Conservation (phyloP, 2,797 vertebrate species). For the Phalloptychus januarius region DNA sequence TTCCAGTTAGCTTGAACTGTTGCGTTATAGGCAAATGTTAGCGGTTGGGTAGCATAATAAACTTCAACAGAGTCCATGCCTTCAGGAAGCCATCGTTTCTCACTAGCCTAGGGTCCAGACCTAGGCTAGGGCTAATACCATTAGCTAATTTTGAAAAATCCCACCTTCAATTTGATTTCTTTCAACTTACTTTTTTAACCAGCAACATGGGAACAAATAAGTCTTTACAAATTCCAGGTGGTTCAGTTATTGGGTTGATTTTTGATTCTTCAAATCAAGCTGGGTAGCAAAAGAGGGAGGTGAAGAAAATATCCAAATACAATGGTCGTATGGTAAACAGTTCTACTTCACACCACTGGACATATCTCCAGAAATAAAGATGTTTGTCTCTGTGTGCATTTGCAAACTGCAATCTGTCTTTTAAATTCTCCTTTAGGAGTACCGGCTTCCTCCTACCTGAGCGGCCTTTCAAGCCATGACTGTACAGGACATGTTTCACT, state of each 20-base stretch:
- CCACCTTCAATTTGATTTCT: not conserved
- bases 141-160: not conserved
- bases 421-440: not conserved
- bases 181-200: not conserved
- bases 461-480: not conserved
- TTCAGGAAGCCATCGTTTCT: no score
- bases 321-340: not conserved
- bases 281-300: no score
- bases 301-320: not conserved
- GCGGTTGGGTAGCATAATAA: no score
- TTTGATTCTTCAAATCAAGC: not conserved
- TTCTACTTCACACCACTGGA: not conserved
- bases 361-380: not conserved
- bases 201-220: not conserved
- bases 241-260: not conserved
- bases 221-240: not conserved
- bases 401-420: not conserved
- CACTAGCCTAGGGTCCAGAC: no score
- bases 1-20: no score
- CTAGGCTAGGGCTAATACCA: not conserved
- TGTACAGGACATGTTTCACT: not conserved
- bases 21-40: no score
- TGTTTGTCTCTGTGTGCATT: not conserved
- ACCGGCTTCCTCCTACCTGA: not conserved
- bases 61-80: no score